These are phyloP conservation scores for Drosophila buzzatii DNA, from an alignment of 2,888 invertebrate species.

Conservation along the genomic window DNA sequence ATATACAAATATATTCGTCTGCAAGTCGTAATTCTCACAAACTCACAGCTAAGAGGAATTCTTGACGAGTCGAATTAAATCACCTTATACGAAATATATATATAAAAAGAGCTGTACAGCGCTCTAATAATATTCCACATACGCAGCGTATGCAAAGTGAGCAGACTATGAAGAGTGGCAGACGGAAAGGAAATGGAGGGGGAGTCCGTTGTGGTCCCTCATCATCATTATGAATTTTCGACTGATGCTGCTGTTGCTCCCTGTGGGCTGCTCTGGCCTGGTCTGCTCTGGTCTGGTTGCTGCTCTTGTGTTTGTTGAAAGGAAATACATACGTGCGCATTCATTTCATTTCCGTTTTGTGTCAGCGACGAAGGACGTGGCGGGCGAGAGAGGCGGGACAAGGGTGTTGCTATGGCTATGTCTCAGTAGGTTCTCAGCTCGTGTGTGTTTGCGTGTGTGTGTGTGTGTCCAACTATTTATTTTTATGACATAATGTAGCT, in stretches of 20 bases:
- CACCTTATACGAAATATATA: not conserved
- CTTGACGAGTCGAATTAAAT: slow-evolving; percentile 7
- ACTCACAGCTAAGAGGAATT: slow-evolving; percentile 1
- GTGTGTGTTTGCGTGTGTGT: slow-evolving; percentile 12
- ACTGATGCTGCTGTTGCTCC: slow-evolving; percentile 10
- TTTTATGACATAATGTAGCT: slow-evolving; percentile 76
- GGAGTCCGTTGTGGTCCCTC: slow-evolving; percentile 17
- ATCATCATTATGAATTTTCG: slow-evolving; percentile 65
- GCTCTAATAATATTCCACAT: slow-evolving; percentile 31
- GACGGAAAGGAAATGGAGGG: not conserved
- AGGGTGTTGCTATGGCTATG: slow-evolving; percentile 53
- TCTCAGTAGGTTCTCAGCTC: slow-evolving; percentile 32
- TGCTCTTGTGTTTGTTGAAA: slow-evolving; percentile 49
- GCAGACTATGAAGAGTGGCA: not conserved
- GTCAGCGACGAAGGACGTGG: slow-evolving; percentile 10
- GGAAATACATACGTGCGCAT: slow-evolving; percentile 59
- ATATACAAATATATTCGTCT: not conserved
- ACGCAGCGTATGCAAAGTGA: slow-evolving; percentile 31
- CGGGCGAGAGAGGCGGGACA: not conserved
- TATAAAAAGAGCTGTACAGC: slow-evolving; percentile 1
- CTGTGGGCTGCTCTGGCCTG: slow-evolving; percentile 17
- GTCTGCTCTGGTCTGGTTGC: not conserved
- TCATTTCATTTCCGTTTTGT: slow-evolving; percentile 60
- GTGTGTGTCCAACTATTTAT: slow-evolving; percentile 70
- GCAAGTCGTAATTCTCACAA: slow-evolving; percentile 1